These are phyloP conservation scores for Dromaius novaehollandiae DNA, from an alignment of 2,113 vertebrate species.

Conservation along the genomic window DNA sequence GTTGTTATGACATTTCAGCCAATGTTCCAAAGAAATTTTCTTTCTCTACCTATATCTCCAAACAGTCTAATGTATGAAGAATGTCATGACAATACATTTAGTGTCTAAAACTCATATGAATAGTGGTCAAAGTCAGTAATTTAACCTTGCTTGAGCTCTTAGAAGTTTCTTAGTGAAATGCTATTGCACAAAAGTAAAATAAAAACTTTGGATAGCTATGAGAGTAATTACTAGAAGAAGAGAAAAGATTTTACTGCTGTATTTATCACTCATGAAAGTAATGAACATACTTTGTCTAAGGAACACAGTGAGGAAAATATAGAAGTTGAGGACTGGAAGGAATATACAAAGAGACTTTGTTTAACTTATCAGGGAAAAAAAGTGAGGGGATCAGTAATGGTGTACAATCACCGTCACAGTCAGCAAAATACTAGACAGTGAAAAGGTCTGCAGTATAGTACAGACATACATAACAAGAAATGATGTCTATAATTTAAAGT, in stretches of 20 bases:
- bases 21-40: neutral
- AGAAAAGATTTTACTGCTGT: neutral
- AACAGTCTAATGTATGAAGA: neutral
- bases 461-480: neutral
- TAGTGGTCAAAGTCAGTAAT: neutral
- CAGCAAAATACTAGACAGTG: neutral
- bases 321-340: neutral
- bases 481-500: neutral
- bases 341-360: neutral
- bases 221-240: neutral
- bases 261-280: neutral
- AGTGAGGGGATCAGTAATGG: neutral
- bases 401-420: neutral
- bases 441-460: neutral
- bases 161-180: neutral
- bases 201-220: neutral
- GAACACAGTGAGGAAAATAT: neutral
- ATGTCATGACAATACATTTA: neutral
- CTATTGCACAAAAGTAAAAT: neutral
- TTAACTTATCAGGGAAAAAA: neutral
- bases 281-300: neutral
- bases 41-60: neutral
- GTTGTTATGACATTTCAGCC: neutral
- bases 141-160: neutral
- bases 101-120: neutral